Conservation (phyloP, 2,888 invertebrate genomes). For the Cosmia pyralina region DNA sequence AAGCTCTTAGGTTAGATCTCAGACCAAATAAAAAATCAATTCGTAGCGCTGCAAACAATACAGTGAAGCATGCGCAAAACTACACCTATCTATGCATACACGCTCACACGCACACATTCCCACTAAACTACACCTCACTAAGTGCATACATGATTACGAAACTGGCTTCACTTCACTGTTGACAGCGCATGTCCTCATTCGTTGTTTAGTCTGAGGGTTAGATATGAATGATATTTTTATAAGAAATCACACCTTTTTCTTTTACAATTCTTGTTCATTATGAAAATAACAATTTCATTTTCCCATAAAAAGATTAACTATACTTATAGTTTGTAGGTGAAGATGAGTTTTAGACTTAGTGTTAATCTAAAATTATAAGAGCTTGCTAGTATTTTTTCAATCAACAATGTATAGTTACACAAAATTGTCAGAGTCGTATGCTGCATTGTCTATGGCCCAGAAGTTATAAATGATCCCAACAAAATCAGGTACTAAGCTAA, state of each 20-base stretch:
- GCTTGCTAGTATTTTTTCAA: not conserved
- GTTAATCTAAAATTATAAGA: not conserved
- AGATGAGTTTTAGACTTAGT: not conserved
- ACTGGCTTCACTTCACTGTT: no score
- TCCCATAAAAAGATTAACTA: not conserved
- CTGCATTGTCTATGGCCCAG: not conserved
- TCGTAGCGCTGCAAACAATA: no score
- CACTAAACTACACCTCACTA: no score
- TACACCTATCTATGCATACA: no score
- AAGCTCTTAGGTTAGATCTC: not conserved
- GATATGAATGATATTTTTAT: not conserved
- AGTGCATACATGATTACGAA: no score
- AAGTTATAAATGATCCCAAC: not conserved
- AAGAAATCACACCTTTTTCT: not conserved
- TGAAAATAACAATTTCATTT: not conserved
- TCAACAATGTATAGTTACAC: not conserved
- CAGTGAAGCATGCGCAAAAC: no score
- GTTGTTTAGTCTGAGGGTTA: no score
- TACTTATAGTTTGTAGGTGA: not conserved
- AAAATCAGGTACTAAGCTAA: slow-evolving; percentile 57
- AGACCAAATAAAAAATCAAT: no score
- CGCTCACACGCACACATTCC: no score
- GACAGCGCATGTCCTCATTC: no score
- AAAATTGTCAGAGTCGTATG: not conserved
- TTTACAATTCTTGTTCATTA: not conserved